Base-by-base conservation (phyloP, 1,140 invertebrate genomes). In the Temnothorax curvispinosus region DNA sequence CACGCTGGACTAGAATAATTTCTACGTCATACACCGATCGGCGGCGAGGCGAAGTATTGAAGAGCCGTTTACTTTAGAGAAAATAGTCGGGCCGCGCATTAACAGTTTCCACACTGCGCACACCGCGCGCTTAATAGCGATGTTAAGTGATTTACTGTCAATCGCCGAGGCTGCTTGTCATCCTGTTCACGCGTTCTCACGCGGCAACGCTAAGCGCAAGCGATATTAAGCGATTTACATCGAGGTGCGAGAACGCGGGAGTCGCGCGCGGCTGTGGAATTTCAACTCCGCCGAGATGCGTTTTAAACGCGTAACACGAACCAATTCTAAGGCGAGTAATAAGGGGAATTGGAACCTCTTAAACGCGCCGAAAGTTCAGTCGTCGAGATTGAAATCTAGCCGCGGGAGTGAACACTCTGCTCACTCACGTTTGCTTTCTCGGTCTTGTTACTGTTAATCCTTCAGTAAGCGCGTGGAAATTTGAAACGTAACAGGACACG, bases 141-240 rank as follows among this genome's bases (percentile, higher is more conserved):
- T 50, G 41, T 60, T 60, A 75, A 60, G 41, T 60, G 80, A 84
- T 84, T 74, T 84, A 82, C 54, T 35, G 69, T 84, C 69, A 50
- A 75, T 75, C 56, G 27, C 32, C 54, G 56, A n/a, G 54, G 27
- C 80, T 35, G 41, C 54, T 60, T 74, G 18, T 84, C 58, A 84
- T 62, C 44, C 69, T 2, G 54, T 74, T 38, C 54, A 62, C 69
- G 69, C 35, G 69, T 74, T 84, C 41, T 60, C 27, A 60, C 69
- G 27, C 38, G 65, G 41, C 38, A 72, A 74, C 80, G 41, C 54
- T 15, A 21, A 21, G 38, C 67, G 54, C 80, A 60, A 84, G 41
- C 41, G 69, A 75, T 60, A 84, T 75, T 47, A 6, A 56, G 64
- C 47, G 35, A 27, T 54, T 54, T 41, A 54, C 44, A 38, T 35